phyloP scores from a whole-genome alignment of 1,140 invertebrate genomes.

The Himalopsyche phryganea region DNA sequence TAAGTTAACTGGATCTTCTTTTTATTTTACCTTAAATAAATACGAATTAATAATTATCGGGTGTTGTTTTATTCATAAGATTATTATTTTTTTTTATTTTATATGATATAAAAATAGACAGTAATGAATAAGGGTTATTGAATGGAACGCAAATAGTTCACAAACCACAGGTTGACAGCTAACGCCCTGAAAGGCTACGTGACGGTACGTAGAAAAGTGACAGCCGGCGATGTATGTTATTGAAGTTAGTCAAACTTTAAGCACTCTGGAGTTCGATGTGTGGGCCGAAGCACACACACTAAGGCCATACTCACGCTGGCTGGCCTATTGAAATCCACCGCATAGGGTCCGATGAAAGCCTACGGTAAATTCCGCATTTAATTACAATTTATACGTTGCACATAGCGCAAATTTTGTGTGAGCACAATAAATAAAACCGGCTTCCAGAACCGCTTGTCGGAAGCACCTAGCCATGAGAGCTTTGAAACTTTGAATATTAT shows the following conservation, averaged over 20 bases:
- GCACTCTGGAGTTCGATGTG: conserved; percentile 1
- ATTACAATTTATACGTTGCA: conserved; percentile 24
- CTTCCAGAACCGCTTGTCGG: neutral
- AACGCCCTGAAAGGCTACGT: neutral
- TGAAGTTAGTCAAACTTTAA: conserved; percentile 21
- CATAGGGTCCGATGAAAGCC: conserved; percentile 2
- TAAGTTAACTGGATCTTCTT: too few species aligned
- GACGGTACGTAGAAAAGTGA: neutral
- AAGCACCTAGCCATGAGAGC: neutral
- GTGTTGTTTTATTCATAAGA: too few species aligned
- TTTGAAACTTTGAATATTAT: too few species aligned
- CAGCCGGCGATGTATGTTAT: conserved; percentile 17
- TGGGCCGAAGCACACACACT: conserved; percentile 1
- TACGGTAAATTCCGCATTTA: conserved; percentile 15
- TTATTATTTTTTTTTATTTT: too few species aligned
- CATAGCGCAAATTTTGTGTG: neutral
- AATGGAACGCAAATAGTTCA: too few species aligned
- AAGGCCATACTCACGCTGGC: neutral
- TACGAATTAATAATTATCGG: too few species aligned
- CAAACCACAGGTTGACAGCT: too few species aligned
- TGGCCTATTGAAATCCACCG: too few species aligned
- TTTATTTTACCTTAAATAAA: too few species aligned
- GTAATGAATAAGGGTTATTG: too few species aligned
- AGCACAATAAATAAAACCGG: neutral
- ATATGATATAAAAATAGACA: too few species aligned